phyloP scores from a whole-genome alignment of 2,888 invertebrate species.

The Alloplasta piceator region DNA sequence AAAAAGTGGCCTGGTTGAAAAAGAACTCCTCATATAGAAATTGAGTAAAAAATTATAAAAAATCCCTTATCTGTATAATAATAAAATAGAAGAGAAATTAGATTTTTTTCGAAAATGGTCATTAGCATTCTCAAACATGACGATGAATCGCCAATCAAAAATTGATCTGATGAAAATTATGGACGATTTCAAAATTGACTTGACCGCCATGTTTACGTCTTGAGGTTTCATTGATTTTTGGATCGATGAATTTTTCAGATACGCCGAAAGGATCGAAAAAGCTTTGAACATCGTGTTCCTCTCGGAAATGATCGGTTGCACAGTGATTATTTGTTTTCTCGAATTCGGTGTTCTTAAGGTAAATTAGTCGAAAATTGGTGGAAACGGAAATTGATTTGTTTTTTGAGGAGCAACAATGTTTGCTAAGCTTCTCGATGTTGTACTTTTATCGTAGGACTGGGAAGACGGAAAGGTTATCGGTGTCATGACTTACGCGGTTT shows the following conservation, averaged over 20 bases:
- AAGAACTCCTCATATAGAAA: no score
- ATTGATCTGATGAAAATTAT: no score
- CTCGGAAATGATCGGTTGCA: constrained; percentile 76
- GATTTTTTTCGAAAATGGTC: no score
- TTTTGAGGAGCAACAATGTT: not conserved
- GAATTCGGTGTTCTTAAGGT: constrained; percentile 75
- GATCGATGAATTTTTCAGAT: constrained; percentile 67
- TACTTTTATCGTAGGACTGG: constrained; percentile 72
- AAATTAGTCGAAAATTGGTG: not conserved
- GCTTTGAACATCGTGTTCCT: constrained; percentile 75
- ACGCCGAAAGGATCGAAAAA: constrained; percentile 75
- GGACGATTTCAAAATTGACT: no score
- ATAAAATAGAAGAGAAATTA: no score
- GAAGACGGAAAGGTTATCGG: constrained; percentile 72
- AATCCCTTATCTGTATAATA: no score
- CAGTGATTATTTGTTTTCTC: constrained; percentile 75
- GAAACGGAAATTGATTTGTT: not conserved
- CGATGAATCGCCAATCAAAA: no score
- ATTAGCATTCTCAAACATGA: no score
- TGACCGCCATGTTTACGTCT: no score
- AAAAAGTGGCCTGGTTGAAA: no score
- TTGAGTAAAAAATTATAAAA: no score
- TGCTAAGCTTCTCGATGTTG: not conserved
- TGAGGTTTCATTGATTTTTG: no score
- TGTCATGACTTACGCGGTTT: constrained; percentile 72